phyloP scores from a whole-genome alignment of 1,140 invertebrate species.

The Tetranychus cinnabarinus region DNA sequence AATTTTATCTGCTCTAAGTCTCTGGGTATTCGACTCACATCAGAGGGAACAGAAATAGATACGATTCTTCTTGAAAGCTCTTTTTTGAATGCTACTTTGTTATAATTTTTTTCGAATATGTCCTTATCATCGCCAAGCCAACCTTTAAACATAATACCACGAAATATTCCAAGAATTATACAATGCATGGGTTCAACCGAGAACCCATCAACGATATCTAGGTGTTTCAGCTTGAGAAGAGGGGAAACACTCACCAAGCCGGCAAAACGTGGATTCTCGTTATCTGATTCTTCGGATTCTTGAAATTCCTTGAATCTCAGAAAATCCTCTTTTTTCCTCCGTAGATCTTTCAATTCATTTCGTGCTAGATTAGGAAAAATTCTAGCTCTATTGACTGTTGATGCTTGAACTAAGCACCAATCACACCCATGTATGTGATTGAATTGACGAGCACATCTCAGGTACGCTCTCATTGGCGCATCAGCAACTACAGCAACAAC shows the following conservation, averaged over 20 bases:
- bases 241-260: neutral
- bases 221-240: neutral
- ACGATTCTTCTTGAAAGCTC: neutral
- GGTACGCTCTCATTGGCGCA: neutral
- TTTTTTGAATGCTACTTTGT: neutral
- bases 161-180: neutral
- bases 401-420: neutral
- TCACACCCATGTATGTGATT: neutral
- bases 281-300: neutral
- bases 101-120: neutral
- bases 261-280: neutral
- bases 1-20: neutral
- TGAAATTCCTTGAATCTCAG: neutral
- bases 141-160: neutral
- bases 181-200: neutral
- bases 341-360: neutral
- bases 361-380: neutral
- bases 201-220: neutral
- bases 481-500: neutral
- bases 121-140: neutral
- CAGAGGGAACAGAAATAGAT: neutral
- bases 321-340: neutral
- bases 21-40: neutral
- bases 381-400: neutral
- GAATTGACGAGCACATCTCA: neutral